A percentile compares a stretch with the other conserved stretches of the same genome.
These are phyloP conservation scores for Sympetrum striolatum DNA, from an alignment of 2,888 invertebrate species.

Conservation along the genomic window DNA sequence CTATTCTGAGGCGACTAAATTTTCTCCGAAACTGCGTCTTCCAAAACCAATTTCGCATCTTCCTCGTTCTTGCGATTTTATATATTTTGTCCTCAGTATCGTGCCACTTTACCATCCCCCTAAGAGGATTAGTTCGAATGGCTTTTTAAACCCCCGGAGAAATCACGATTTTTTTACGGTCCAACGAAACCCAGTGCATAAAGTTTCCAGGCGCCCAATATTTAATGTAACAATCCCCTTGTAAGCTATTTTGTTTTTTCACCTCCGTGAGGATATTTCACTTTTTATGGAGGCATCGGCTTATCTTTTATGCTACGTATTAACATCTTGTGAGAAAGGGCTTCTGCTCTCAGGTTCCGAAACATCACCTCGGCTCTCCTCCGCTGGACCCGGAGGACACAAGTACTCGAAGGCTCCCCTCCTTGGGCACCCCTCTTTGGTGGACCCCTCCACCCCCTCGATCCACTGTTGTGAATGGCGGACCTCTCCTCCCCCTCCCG, in stretches of 20 bases:
- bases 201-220: neutral
- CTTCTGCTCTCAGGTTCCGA: neutral
- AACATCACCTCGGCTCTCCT: neutral
- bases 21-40: no score
- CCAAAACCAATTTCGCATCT: no score
- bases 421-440: neutral
- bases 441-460: neutral
- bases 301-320: constrained; percentile 25
- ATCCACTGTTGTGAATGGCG: constrained; percentile 34
- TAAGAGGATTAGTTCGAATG: no score
- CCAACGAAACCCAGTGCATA: neutral
- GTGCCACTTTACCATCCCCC: no score
- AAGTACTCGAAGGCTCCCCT: neutral
- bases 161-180: neutral
- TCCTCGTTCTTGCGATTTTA: no score
- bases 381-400: neutral
- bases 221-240: neutral
- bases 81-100: no score
- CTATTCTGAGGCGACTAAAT: no score
- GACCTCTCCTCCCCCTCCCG: neutral
- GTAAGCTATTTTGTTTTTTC: neutral
- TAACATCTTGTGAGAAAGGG: constrained; percentile 21
- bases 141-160: neutral
- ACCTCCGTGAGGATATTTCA: neutral
- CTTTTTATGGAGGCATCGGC: constrained; percentile 15